These are phyloP conservation scores for Ceratotherium simum DNA, from an alignment of 2,113 vertebrate species.

Conservation along the genomic window DNA sequence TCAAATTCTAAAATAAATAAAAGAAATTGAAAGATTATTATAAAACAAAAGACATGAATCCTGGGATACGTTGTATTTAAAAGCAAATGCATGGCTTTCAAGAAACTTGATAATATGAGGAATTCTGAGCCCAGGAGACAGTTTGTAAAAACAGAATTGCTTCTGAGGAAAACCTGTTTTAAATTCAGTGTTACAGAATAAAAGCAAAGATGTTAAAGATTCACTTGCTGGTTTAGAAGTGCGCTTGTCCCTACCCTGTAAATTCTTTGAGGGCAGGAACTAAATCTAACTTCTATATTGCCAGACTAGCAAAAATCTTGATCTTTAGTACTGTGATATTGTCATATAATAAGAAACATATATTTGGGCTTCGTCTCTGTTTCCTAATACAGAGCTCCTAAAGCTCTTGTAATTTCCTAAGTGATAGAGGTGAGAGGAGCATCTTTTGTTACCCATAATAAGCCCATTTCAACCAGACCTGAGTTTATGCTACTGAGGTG, in stretches of 20 bases:
- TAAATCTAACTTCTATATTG: not conserved
- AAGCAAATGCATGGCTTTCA: not conserved
- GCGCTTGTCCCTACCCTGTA: not conserved
- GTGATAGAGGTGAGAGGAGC: not conserved
- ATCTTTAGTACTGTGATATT: not conserved
- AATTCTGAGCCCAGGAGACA: not conserved
- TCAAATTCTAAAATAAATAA: slow-evolving; percentile 2
- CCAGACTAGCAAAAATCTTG: not conserved
- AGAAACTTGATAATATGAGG: not conserved
- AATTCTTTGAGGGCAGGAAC: not conserved
- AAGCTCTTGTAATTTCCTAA: not conserved
- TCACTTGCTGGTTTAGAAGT: not conserved
- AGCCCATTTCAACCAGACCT: not conserved
- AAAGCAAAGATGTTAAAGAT: not conserved
- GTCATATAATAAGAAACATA: not conserved
- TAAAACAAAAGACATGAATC: not conserved
- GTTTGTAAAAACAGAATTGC: not conserved
- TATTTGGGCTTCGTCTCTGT: not conserved
- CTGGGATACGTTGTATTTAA: not conserved
- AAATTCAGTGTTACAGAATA: slow-evolving; percentile 1
- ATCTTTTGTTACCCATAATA: not conserved
- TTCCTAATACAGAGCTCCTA: not conserved
- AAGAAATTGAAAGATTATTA: not conserved
- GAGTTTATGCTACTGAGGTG: not conserved
- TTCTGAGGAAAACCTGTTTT: not conserved